phyloP scores from a whole-genome alignment of 2,113 vertebrate species.

The Melierax canorus region DNA sequence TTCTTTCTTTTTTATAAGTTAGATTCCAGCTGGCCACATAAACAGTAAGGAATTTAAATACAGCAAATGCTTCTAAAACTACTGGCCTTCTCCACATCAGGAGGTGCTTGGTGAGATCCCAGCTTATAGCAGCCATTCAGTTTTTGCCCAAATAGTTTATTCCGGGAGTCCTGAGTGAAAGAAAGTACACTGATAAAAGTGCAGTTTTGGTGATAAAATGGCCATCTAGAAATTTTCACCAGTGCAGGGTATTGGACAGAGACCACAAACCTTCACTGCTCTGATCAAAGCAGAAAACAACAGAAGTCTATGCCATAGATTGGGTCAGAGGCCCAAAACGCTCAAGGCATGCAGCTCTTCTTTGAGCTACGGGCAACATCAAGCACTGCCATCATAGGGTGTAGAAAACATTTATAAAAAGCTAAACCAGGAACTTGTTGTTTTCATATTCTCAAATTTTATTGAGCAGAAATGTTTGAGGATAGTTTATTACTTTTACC shows the following conservation, averaged over 20 bases:
- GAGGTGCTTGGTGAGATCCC: background rate
- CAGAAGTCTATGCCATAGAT: accelerated
- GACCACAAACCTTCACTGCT: background rate
- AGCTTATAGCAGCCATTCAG: background rate
- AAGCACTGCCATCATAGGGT: background rate
- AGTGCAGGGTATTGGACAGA: background rate
- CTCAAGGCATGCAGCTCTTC: background rate
- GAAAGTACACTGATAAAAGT: background rate
- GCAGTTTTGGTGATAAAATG: background rate
- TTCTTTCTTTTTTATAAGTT: background rate
- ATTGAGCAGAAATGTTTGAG: slow-evolving; percentile 48
- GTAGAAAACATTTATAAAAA: background rate
- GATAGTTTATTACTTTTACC: slow-evolving; percentile 36
- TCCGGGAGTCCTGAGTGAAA: background rate
- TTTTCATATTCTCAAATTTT: slow-evolving; percentile 58
- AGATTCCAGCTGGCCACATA: background rate
- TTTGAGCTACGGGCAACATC: background rate
- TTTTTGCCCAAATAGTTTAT: background rate
- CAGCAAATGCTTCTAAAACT: background rate
- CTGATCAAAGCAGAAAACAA: background rate
- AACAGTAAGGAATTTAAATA: background rate
- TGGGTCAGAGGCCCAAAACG: background rate
- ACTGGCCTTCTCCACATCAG: background rate
- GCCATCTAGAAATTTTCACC: background rate
- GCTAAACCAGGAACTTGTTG: background rate